phyloP scores from a whole-genome alignment of 37 sponge, comb jelly and placozoan genomes.

The Beroe ovata region DNA sequence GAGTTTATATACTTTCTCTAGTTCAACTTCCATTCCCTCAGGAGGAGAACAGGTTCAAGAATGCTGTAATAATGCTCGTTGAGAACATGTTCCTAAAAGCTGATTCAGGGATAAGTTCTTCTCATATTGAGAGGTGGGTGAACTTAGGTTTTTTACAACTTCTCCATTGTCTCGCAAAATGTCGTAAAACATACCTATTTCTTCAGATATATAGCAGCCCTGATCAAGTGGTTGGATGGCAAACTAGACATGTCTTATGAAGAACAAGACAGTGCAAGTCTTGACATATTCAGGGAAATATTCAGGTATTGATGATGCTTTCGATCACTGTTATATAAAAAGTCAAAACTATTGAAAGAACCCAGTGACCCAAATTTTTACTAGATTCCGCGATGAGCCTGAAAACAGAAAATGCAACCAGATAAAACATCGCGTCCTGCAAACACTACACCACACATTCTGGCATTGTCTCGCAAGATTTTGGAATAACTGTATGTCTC shows the following conservation, averaged over 20 bases:
- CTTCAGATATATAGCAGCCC: slow-evolving; percentile 40
- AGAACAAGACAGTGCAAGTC: slow-evolving; percentile 19
- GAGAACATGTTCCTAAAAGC: slow-evolving; percentile 51
- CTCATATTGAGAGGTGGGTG: slow-evolving; percentile 44
- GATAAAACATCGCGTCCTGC: slow-evolving; percentile 48
- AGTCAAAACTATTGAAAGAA: not conserved
- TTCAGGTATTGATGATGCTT: too few species aligned
- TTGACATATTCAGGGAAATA: slow-evolving; percentile 13
- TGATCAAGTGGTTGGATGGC: slow-evolving; percentile 58
- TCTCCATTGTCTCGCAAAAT: too few species aligned
- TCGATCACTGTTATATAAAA: not conserved
- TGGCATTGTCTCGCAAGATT: slow-evolving; percentile 59
- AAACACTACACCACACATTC: slow-evolving; percentile 51
- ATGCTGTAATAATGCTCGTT: slow-evolving; percentile 40
- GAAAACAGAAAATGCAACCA: slow-evolving; percentile 56
- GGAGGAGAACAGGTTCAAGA: slow-evolving; percentile 45
- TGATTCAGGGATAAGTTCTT: not conserved
- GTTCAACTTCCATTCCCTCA: not conserved
- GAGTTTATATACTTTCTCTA: too few species aligned
- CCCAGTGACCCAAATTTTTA: not conserved
- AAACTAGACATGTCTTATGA: slow-evolving; percentile 46
- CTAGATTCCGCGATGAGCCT: slow-evolving; percentile 35
- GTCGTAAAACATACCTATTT: too few species aligned
- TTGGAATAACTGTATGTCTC: slow-evolving; percentile 15
- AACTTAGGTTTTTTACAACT: too few species aligned